phyloP scores from a whole-genome alignment of 2,888 invertebrate genomes.

The Onchidella celtica region DNA sequence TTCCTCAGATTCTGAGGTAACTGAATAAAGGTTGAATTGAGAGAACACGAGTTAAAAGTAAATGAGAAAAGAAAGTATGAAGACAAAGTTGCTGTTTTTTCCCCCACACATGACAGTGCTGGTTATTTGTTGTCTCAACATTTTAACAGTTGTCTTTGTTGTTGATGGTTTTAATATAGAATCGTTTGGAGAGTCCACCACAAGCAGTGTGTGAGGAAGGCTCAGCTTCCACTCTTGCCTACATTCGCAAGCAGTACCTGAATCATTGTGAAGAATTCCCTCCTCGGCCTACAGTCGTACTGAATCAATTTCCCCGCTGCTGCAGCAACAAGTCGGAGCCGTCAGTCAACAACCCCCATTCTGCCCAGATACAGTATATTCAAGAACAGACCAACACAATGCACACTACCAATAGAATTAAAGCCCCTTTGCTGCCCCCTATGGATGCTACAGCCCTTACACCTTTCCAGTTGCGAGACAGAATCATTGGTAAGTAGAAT shows the following conservation, averaged over 20 bases:
- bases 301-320: constrained; percentile 75
- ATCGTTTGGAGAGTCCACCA: constrained; percentile 74
- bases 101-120: too few relatives aligned
- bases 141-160: too few relatives aligned
- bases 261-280: constrained; percentile 37
- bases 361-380: constrained; percentile 78
- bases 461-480: constrained; percentile 74
- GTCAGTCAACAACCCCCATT: constrained; percentile 76
- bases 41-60: too few relatives aligned
- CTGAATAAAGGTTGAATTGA: too few relatives aligned
- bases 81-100: too few relatives aligned
- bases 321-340: constrained; percentile 76
- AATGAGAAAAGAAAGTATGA: too few relatives aligned
- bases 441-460: constrained; percentile 72
- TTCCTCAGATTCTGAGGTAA: too few relatives aligned
- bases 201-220: constrained; percentile 76
- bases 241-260: constrained; percentile 65
- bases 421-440: constrained; percentile 79
- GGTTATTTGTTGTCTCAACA: too few relatives aligned
- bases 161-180: constrained; percentile 62
- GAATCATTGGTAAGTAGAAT: constrained; percentile 73
- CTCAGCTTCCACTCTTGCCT: constrained; percentile 71
- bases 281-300: constrained; percentile 49
- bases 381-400: constrained; percentile 79
- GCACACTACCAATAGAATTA: constrained; percentile 77